Evolutionary conservation across 2,888 invertebrate species (phyloP), one percentile per base, ranked within the genome.

Genomic region (Drosophila koepferae): DNA sequence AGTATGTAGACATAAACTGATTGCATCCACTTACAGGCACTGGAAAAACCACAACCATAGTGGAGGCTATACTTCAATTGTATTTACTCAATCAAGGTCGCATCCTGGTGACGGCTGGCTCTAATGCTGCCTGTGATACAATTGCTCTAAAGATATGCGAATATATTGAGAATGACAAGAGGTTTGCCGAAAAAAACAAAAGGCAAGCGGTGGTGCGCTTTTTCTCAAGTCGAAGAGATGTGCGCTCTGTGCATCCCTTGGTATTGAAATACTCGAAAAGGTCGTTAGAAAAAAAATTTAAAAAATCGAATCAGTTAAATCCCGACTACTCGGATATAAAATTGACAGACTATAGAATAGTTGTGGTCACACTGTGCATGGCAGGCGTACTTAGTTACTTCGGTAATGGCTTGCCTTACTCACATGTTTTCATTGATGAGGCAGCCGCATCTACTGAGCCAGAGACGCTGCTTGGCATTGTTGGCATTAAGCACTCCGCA

Each of bases 341-440:
- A 28, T 28, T 28, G 5, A 28, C 28, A 5, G 0, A 28, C 28
- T 95, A 94, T 84, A 93, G 94, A n/a, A 94, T 96, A 58, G 92
- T 96, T 10, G 94, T 96, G 16, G 93, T 94, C 46, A 96, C 96
- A 0, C 93, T 96, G 62, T 92, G 94, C 31, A 94, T 95, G 16
- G 94, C 94, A 43, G 95, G 91, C 12, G 74, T 28, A 5, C 5
- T 28, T 6, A 28, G 28, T 1, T 28, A 5, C 28, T 6, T 28
- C 28, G 1, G 1, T 6, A 4, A 4, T 0, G 28, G 28, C 28
- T 28, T 28, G 28, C n/a, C 16, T 6, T 46, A 59, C 23, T n/a
- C 95, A 0, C 95, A 96, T 87, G 93, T 96, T 14, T 96, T 97
- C 89, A 94, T 97, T 62, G 97, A 97, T 90, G 97, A 97, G 93